Conservation (phyloP, 2,888 invertebrate genomes). For the Drosophila koepferae region DNA sequence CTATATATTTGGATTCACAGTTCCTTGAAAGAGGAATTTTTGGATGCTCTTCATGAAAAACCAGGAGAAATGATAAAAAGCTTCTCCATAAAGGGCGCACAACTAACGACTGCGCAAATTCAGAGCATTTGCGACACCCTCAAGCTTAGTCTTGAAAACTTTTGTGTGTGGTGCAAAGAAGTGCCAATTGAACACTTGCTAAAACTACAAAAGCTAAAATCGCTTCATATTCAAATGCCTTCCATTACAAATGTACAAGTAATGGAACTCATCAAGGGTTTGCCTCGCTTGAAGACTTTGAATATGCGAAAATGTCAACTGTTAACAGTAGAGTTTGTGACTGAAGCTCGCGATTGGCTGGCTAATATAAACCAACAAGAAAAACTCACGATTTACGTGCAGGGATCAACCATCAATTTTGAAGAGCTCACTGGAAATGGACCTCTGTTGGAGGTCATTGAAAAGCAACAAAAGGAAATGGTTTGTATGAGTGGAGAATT, state of each 20-base stretch:
- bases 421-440: no score
- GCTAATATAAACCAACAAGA: no score
- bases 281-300: background rate
- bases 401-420: no score
- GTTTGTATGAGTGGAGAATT: no score
- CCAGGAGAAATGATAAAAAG: background rate
- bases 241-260: background rate
- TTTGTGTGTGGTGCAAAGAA: background rate
- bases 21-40: background rate
- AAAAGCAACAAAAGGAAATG: no score
- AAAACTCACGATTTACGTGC: no score
- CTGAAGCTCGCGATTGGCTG: background rate
- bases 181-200: background rate
- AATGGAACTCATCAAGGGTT: background rate
- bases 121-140: background rate
- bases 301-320: background rate
- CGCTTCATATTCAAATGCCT: conserved; percentile 1
- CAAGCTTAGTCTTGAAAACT: background rate
- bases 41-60: background rate
- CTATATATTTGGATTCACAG: conserved; percentile 2
- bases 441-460: no score
- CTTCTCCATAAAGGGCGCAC: background rate
- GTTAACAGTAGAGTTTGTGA: background rate
- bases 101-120: background rate
- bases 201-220: background rate